These are phyloP conservation scores for Sussaba pulchella DNA, from an alignment of 2,888 invertebrate genomes.

Conservation along the genomic window DNA sequence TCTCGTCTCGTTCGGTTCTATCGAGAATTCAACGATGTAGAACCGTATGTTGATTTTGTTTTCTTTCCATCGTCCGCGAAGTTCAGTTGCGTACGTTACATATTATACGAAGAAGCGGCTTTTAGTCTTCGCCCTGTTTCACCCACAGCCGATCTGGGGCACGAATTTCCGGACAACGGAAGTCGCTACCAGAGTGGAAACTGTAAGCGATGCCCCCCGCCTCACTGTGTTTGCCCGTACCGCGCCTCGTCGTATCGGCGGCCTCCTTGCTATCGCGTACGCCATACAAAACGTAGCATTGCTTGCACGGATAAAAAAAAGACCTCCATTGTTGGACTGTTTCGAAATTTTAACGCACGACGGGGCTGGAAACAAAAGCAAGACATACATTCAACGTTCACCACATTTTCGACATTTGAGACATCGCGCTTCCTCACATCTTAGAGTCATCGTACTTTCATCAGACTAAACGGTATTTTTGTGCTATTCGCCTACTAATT, in stretches of 20 bases:
- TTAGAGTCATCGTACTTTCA: no score
- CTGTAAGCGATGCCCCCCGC: background rate
- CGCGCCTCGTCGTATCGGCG: background rate
- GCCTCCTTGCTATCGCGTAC: background rate
- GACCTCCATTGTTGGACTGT: constrained; percentile 29
- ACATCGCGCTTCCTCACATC: no score
- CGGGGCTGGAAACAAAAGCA: background rate
- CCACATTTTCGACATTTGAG: background rate
- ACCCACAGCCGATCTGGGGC: constrained; percentile 41
- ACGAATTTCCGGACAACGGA: constrained; percentile 43
- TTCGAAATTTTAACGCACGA: constrained; percentile 13
- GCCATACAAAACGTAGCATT: background rate
- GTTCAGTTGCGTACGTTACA: constrained; percentile 2
- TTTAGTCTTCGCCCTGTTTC: background rate
- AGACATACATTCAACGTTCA: background rate
- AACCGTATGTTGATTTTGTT: constrained; percentile 11
- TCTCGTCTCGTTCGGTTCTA: constrained; percentile 7
- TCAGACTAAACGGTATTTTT: no score
- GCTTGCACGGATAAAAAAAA: background rate
- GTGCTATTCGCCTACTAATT: no score
- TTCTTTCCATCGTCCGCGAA: background rate
- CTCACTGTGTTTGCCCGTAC: background rate
- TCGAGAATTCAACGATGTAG: constrained; percentile 4
- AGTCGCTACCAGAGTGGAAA: constrained; percentile 20
- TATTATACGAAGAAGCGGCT: constrained; percentile 4